phyloP scores from a whole-genome alignment of 2,888 invertebrate genomes.

The Caenorhabditis sp. region DNA sequence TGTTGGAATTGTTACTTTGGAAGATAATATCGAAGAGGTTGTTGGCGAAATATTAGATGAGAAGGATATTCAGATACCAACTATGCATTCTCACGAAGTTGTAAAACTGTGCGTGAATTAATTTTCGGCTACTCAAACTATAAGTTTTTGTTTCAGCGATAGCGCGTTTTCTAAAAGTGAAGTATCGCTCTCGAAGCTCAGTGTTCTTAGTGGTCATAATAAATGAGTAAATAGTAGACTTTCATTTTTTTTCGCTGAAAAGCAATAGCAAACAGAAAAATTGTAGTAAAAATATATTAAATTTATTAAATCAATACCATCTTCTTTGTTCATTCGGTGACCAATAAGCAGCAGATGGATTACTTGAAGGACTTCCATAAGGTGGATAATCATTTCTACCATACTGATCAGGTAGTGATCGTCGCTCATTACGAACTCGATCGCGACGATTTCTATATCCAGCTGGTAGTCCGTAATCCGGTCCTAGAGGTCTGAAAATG shows the following conservation, averaged over 20 bases:
- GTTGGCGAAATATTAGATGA: constrained; percentile 52
- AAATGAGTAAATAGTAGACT: not conserved
- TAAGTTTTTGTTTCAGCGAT: not conserved
- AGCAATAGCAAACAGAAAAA: not conserved
- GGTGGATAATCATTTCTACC: constrained; percentile 2
- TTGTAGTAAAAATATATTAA: not conserved
- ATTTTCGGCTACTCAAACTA: no score
- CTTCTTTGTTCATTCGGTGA: not conserved
- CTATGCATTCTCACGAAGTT: not conserved
- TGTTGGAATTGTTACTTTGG: constrained; percentile 47
- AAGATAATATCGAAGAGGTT: constrained; percentile 50
- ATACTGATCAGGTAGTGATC: not conserved
- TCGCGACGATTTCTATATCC: constrained; percentile 18
- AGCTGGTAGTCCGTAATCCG: constrained; percentile 34
- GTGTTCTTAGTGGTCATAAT: not conserved
- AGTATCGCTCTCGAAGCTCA: not conserved
- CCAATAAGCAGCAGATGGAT: not conserved
- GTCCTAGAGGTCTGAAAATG: constrained; percentile 7
- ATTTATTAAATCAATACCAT: constrained; percentile 3
- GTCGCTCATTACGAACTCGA: not conserved
- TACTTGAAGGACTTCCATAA: not conserved
- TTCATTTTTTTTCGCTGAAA: not conserved
- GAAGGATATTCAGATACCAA: constrained; percentile 24
- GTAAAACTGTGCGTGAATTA: not conserved
- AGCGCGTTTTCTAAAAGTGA: not conserved